Percentiles rank a stretch among this genome's conserved stretches.
phyloP scores from a whole-genome alignment of 2,888 invertebrate genomes.

The Julus scandinavius region DNA sequence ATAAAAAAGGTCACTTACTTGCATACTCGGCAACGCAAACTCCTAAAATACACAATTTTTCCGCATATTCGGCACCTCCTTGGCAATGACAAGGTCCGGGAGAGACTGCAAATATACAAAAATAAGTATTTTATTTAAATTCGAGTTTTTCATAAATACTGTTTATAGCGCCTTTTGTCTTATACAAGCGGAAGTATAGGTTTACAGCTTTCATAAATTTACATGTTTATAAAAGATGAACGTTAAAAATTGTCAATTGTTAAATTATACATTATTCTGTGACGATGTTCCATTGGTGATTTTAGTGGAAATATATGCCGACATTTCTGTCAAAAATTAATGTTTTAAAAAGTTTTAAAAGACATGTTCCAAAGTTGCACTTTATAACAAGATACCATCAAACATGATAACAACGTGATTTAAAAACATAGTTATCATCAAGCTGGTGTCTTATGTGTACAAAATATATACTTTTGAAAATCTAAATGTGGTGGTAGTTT shows the following conservation, averaged over 20 bases:
- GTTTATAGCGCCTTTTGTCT: not conserved
- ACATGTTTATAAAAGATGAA: not conserved
- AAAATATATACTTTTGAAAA: too few species aligned
- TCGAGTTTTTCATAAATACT: not conserved
- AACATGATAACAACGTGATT: too few species aligned
- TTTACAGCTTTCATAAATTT: not conserved
- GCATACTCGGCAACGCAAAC: constrained; percentile 54
- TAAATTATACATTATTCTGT: not conserved
- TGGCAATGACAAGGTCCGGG: constrained; percentile 50
- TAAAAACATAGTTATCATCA: too few species aligned
- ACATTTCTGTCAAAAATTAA: too few species aligned
- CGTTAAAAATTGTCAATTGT: not conserved
- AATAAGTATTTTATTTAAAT: not conserved
- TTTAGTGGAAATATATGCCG: too few species aligned
- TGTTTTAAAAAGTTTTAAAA: too few species aligned
- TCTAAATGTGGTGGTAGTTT: too few species aligned
- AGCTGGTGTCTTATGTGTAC: too few species aligned
- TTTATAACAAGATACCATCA: too few species aligned
- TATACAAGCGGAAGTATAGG: not conserved
- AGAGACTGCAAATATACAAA: constrained; percentile 50
- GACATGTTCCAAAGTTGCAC: too few species aligned
- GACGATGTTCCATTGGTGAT: not conserved
- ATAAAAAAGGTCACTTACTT: constrained; percentile 49
- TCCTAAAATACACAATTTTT: constrained; percentile 53
- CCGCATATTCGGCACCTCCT: constrained; percentile 54